A percentile compares a stretch with the other conserved stretches of the same genome.
Evolutionary conservation across 2,888 invertebrate species (phyloP).

Genomic region (Sceliomorpha sp.): DNA sequence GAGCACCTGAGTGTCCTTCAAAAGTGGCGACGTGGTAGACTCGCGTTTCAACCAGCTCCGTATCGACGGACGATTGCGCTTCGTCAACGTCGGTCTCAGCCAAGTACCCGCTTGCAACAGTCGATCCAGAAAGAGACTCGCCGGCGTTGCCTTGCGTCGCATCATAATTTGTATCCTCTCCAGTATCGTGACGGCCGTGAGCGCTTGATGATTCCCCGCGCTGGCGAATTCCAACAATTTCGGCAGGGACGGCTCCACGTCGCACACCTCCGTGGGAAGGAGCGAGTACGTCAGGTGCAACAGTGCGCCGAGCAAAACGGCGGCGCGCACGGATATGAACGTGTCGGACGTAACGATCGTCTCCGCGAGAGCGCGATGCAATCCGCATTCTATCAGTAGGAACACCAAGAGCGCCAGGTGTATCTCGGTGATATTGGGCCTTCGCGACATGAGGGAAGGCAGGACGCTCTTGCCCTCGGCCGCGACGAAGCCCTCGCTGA

Average conservation of each 20-base stretch:
- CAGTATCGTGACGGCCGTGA: slow-evolving; percentile 90
- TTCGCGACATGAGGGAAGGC: slow-evolving; percentile 91
- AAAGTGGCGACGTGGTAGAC: slow-evolving; percentile 70
- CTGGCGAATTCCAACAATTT: slow-evolving; percentile 90
- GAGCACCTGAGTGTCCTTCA: slow-evolving; percentile 91
- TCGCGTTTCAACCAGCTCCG: slow-evolving; percentile 74
- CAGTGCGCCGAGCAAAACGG: slow-evolving; percentile 92
- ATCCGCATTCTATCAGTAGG: slow-evolving; percentile 92
- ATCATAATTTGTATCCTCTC: slow-evolving; percentile 89
- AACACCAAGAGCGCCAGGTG: slow-evolving; percentile 94
- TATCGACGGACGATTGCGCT: slow-evolving; percentile 67
- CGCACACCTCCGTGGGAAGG: slow-evolving; percentile 92
- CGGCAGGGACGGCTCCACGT: slow-evolving; percentile 91
- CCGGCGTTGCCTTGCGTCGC: slow-evolving; percentile 89
- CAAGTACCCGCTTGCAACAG: slow-evolving; percentile 82
- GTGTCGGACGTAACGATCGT: slow-evolving; percentile 94
- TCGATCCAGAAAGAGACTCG: slow-evolving; percentile 91
- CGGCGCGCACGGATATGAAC: slow-evolving; percentile 94
- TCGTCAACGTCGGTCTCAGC: slow-evolving; percentile 70
- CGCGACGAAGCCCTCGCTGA: slow-evolving; percentile 96
- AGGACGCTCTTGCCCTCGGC: slow-evolving; percentile 93
- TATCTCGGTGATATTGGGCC: slow-evolving; percentile 94
- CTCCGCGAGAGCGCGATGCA: slow-evolving; percentile 93
- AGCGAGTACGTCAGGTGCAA: slow-evolving; percentile 92
- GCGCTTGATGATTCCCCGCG: slow-evolving; percentile 89